phyloP scores from a whole-genome alignment of 2,113 vertebrate species.

The Nipponia nippon region DNA sequence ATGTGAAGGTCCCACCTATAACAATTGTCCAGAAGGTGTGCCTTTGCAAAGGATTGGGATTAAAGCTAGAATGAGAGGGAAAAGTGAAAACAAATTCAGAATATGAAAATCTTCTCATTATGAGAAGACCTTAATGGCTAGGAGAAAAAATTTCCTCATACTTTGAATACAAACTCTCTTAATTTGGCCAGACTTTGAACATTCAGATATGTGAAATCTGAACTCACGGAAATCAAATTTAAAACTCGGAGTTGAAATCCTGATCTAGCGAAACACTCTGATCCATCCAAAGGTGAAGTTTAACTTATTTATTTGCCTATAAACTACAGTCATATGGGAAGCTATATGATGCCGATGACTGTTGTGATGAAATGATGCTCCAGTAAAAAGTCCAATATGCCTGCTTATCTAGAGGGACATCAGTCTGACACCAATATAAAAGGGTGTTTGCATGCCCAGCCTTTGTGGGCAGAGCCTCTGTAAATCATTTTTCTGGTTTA shows the following conservation, averaged over 20 bases:
- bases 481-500: conserved; percentile 2
- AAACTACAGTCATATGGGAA: not conserved
- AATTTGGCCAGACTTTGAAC: not conserved
- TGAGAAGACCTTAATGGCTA: not conserved
- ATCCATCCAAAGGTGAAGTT: not conserved
- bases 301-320: not conserved
- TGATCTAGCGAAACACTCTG: not conserved
- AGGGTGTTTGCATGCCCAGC: not conserved
- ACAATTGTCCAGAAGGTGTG: conserved; percentile 93
- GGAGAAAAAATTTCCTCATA: not conserved
- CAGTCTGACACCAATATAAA: not conserved
- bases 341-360: not conserved
- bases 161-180: not conserved
- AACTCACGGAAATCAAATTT: not conserved
- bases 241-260: not conserved
- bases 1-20: conserved; percentile 87
- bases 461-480: not conserved
- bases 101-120: not conserved
- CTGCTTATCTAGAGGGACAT: not conserved
- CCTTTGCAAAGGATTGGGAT: conserved; percentile 85
- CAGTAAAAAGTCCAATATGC: not conserved
- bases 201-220: not conserved
- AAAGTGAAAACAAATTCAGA: conserved; percentile 4
- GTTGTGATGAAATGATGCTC: conserved; percentile 11
- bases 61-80: conserved; percentile 77